Conservation (phyloP, 2,797 vertebrate species). For the Gambusia yucatana region DNA sequence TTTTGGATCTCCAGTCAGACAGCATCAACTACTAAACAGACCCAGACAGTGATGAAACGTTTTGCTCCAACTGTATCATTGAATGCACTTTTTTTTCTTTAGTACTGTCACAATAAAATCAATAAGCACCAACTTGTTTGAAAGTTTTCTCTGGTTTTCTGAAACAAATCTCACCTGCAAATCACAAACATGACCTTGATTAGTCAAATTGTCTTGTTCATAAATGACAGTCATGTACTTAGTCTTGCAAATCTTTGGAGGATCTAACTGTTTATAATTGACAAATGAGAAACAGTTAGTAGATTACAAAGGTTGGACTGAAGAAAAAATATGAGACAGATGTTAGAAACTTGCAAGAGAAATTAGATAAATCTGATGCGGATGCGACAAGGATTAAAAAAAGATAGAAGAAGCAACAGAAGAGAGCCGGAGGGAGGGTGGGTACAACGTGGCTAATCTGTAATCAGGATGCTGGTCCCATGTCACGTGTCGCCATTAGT, state of each 20-base stretch:
- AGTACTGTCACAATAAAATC: too few relatives aligned
- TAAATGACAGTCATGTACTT: not conserved
- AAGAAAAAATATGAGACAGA: not conserved
- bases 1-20: not conserved
- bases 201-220: not conserved
- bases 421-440: conserved; percentile 5
- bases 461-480: conserved; percentile 72
- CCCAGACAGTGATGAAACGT: not conserved
- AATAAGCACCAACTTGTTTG: not conserved
- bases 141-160: not conserved
- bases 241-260: not conserved
- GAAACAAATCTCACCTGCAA: not conserved
- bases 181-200: not conserved
- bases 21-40: not conserved
- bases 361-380: not conserved
- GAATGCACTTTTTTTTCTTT: not conserved
- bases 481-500: conserved; percentile 70
- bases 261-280: not conserved
- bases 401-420: conserved; percentile 1
- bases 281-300: not conserved
- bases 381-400: not conserved
- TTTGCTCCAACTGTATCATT: not conserved
- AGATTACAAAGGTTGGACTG: too few relatives aligned
- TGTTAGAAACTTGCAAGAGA: not conserved
- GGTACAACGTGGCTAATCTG: conserved; percentile 64